Evolutionary conservation across 2,113 vertebrate species (phyloP), one percentile per base, ranked within the genome.

Genomic region (Camelus dromedarius): DNA sequence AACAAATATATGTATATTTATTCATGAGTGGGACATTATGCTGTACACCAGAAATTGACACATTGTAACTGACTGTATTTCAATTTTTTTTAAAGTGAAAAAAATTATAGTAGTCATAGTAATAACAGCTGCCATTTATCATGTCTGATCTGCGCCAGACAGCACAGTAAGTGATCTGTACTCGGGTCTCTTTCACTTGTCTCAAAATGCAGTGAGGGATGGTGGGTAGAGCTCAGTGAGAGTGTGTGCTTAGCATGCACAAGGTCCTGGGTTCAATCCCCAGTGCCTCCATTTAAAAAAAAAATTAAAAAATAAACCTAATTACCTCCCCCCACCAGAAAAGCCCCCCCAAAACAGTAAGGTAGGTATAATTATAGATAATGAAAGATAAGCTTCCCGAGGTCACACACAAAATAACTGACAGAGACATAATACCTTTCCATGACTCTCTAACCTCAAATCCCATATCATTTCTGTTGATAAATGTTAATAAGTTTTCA

Each of bases 311-410:
- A 42, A 42, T 42, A 42, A 42, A 42, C 38, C 38, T 42, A 42
- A 5, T 42, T 42, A 42, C 38, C 38, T 42, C 38, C 38, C 38
- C 38, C 38, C 38, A 42, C 38, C 38, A 42, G 38, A 42, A 42
- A 42, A 42, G 5, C 38, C 38, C 38, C 38, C 38, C 38, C 38
- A 42, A 42, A 42, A 42, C 16, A 76, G 50, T 76, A 22, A 93
- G 48, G 20, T 64, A 64, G 13, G 12, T 79, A 32, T 86, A 94
- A 86, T 94, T 94, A 96, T 18, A 93, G 77, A 91, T 66, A 70
- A 85, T 89, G 35, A 88, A 81, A 93, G 48, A 66, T 81, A 96
- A 89, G 22, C 35, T 72, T 32, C 38, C 19, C 24, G 85, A 67
- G 24, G n/a, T 77, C 52, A 77, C n/a, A 66, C 38, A 92, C 8